phyloP scores from a whole-genome alignment of 2,113 vertebrate species.

The Nothocercus julius region DNA sequence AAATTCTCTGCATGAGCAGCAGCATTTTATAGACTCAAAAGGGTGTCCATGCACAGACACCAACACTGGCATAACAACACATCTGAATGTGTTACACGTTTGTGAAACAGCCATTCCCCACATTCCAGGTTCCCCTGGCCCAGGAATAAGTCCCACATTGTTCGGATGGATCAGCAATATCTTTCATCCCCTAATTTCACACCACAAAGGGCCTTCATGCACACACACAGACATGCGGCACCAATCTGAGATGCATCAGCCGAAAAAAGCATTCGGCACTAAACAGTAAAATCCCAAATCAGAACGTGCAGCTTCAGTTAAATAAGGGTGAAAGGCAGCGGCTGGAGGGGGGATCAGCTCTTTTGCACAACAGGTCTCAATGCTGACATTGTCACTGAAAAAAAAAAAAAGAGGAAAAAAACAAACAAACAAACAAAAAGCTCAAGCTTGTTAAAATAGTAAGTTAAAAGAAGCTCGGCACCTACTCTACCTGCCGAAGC shows the following conservation, averaged over 20 bases:
- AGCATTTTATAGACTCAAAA: slow-evolving; percentile 58
- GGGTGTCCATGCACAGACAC: slow-evolving; percentile 52
- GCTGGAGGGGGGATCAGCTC: background rate
- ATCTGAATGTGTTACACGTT: slow-evolving; percentile 18
- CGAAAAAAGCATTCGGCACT: background rate
- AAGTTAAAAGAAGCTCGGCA: slow-evolving; percentile 12
- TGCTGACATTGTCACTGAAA: background rate
- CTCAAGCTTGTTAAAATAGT: background rate
- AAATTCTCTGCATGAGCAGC: slow-evolving; percentile 62
- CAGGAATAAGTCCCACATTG: slow-evolving; percentile 46
- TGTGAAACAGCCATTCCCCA: slow-evolving; percentile 58
- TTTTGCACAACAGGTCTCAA: background rate
- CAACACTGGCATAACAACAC: slow-evolving; percentile 37
- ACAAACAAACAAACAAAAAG: no score
- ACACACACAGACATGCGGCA: slow-evolving; percentile 22
- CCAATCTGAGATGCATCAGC: background rate
- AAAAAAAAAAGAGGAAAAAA: accelerated
- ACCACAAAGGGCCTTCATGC: slow-evolving; percentile 32
- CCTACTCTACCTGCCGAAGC: background rate
- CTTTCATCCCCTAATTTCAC: slow-evolving; percentile 55
- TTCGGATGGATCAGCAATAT: slow-evolving; percentile 46
- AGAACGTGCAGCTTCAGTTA: background rate
- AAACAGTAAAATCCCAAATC: background rate
- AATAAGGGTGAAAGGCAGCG: background rate
- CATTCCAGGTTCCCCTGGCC: background rate